Evolutionary conservation across 2,797 vertebrate species (phyloP).

Genomic region (Cossypha heuglini): DNA sequence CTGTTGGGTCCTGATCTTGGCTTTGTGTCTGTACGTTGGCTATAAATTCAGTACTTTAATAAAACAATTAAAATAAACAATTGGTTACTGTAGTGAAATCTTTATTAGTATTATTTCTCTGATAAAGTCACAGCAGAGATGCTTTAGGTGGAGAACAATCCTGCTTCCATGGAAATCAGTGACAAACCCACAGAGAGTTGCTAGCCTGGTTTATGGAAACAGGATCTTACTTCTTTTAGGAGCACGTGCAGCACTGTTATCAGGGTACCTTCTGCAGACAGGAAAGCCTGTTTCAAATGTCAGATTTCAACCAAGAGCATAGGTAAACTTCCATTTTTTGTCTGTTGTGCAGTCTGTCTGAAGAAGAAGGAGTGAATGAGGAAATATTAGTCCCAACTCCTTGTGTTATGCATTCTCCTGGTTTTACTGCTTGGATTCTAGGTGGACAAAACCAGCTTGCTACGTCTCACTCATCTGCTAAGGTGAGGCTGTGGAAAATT

Average conservation of each 20-base stretch:
- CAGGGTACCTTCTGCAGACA: background rate
- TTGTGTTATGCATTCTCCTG: background rate
- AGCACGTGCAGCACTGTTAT: background rate
- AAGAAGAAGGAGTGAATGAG: background rate
- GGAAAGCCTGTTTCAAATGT: background rate
- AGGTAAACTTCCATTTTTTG: background rate
- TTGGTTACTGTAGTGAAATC: background rate
- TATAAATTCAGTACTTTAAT: background rate
- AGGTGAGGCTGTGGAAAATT: background rate
- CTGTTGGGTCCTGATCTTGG: background rate
- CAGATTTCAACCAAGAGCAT: background rate
- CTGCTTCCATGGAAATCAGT: background rate
- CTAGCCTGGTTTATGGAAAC: background rate
- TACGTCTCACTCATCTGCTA: background rate
- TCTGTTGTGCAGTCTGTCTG: background rate
- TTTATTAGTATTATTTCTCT: background rate
- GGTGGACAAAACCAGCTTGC: background rate
- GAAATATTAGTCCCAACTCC: background rate
- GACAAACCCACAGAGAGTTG: background rate
- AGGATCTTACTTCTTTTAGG: background rate
- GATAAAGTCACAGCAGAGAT: background rate
- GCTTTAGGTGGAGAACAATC: background rate
- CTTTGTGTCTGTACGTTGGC: background rate
- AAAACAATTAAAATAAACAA: background rate
- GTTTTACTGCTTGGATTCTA: background rate